Evolutionary conservation across 2,113 vertebrate genomes (phyloP).

Genomic region (Peromyscus maniculatus): DNA sequence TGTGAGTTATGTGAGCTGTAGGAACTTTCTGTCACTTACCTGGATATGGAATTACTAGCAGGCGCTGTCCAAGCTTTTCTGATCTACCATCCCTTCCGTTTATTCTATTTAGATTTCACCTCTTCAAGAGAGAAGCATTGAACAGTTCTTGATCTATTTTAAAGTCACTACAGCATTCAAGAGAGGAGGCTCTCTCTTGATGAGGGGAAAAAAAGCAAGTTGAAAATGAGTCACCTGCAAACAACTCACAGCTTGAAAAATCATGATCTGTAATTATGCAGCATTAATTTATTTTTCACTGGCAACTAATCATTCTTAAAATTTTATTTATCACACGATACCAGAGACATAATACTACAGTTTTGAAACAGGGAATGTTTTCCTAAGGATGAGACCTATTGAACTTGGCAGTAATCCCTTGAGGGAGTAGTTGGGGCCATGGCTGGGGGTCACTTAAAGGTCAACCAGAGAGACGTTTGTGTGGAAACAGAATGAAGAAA

Average conservation of each 20-base stretch:
- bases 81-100: not conserved
- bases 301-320: slow-evolving; percentile 26
- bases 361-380: slow-evolving; percentile 61
- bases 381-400: slow-evolving; percentile 59
- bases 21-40: not conserved
- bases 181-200: not conserved
- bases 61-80: not conserved
- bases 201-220: not conserved
- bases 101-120: not conserved
- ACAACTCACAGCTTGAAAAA: slow-evolving; percentile 47
- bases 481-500: not conserved
- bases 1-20: not conserved
- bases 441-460: slow-evolving; percentile 64
- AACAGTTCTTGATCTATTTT: slow-evolving; percentile 7
- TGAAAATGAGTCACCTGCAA: slow-evolving; percentile 59
- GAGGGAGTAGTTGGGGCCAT: slow-evolving; percentile 19
- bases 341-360: not conserved
- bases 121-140: slow-evolving; percentile 6
- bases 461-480: slow-evolving; percentile 55
- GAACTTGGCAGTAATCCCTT: slow-evolving; percentile 60
- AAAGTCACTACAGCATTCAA: not conserved
- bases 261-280: not conserved
- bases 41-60: not conserved
- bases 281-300: slow-evolving; percentile 59
- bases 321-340: slow-evolving; percentile 57